Conservation (phyloP, 2,113 vertebrate species). For the Zosterops pallidus region DNA sequence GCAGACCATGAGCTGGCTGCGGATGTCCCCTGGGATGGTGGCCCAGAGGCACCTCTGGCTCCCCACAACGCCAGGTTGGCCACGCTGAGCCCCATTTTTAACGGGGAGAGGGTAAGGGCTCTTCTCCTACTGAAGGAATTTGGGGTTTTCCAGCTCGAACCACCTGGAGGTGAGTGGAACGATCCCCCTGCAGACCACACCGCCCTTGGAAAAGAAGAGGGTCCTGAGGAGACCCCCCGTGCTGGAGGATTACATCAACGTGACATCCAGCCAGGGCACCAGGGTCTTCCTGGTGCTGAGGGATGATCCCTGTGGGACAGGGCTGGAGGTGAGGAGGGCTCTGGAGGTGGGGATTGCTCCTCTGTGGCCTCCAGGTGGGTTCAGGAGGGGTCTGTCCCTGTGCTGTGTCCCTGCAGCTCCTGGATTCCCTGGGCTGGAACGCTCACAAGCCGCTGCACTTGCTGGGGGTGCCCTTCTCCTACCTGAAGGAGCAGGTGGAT, state of each 20-base stretch:
- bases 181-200: slow-evolving; percentile 18
- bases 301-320: slow-evolving; percentile 59
- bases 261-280: slow-evolving; percentile 84
- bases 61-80: slow-evolving; percentile 60
- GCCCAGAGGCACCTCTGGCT: slow-evolving; percentile 60
- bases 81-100: neutral
- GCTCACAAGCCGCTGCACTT: slow-evolving; percentile 78
- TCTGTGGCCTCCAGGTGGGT: fast-evolving
- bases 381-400: neutral
- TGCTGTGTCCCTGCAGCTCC: slow-evolving; percentile 50
- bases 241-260: slow-evolving; percentile 88
- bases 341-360: neutral
- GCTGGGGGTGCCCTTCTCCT: slow-evolving; percentile 82
- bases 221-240: slow-evolving; percentile 84
- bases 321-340: slow-evolving; percentile 51
- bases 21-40: slow-evolving; percentile 22
- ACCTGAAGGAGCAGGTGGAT: slow-evolving; percentile 84
- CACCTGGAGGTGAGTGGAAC: slow-evolving; percentile 45
- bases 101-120: fast-evolving
- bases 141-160: neutral
- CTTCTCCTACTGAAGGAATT: neutral
- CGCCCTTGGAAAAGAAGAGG: neutral
- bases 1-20: neutral
- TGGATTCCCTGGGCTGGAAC: slow-evolving; percentile 61
- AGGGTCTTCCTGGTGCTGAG: slow-evolving; percentile 85